These are phyloP conservation scores for Phoxinus phoxinus DNA, from an alignment of 2,113 vertebrate species.

Conservation along the genomic window DNA sequence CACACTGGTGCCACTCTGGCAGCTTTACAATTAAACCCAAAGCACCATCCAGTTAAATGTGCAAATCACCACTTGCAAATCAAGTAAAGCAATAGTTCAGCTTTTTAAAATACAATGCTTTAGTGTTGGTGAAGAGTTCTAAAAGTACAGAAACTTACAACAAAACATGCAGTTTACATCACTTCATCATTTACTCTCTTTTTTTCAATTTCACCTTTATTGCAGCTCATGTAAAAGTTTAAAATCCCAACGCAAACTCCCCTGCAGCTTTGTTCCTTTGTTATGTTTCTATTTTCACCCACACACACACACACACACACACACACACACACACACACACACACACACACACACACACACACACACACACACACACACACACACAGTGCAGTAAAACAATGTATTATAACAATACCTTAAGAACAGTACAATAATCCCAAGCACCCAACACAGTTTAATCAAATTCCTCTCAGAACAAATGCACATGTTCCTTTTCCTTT, in stretches of 20 bases:
- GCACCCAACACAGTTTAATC: not conserved
- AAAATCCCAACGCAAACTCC: not conserved
- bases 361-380: not conserved
- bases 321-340: no score
- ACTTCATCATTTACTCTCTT: not conserved
- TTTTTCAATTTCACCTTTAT: conserved; percentile 4
- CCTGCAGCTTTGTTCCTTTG: conserved; percentile 23
- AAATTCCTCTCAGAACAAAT: conserved; percentile 13
- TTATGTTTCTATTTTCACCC: not conserved
- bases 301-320: not conserved
- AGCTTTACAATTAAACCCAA: not conserved
- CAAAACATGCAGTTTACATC: conserved; percentile 10
- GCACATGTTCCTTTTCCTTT: not conserved
- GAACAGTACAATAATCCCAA: not conserved
- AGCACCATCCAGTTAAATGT: conserved; percentile 7
- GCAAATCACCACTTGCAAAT: conserved; percentile 18
- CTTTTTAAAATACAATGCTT: not conserved
- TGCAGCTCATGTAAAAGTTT: not conserved
- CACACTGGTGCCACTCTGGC: not conserved
- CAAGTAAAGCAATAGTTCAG: not conserved
- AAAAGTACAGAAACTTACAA: conserved; percentile 19
- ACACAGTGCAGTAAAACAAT: not conserved
- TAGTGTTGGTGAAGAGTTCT: not conserved
- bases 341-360: no score
- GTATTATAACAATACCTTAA: not conserved